Percentiles rank a stretch among this genome's conserved stretches.
These are phyloP conservation scores for Drosophila putrida DNA, from an alignment of 2,888 invertebrate species.

Conservation along the genomic window DNA sequence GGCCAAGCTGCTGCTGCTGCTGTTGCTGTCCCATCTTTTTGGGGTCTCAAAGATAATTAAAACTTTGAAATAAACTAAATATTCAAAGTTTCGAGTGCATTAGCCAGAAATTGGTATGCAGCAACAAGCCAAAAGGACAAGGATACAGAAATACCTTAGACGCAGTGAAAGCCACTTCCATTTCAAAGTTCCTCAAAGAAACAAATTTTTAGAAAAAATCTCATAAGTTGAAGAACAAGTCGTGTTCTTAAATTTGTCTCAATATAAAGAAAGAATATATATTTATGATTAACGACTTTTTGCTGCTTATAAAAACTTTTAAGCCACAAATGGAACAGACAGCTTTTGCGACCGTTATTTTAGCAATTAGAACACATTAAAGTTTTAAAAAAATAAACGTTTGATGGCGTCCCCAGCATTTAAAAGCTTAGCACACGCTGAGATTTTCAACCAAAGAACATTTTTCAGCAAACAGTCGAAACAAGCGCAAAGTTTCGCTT, in stretches of 20 bases:
- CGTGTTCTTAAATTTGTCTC: too few relatives aligned
- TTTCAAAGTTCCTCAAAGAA: conserved; percentile 3
- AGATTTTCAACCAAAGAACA: conserved; percentile 33
- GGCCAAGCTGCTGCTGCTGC: conserved; percentile 18
- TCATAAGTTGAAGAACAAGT: conserved; percentile 1
- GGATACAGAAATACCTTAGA: conserved; percentile 16
- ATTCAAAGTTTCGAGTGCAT: conserved; percentile 75
- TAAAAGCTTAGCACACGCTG: conserved; percentile 55
- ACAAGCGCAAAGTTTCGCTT: conserved; percentile 12
- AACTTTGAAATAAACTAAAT: conserved; percentile 75
- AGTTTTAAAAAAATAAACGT: conserved; percentile 66
- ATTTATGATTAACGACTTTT: conserved; percentile 28
- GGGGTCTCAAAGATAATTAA: conserved; percentile 75
- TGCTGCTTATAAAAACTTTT: conserved; percentile 34
- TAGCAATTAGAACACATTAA: conserved; percentile 73
- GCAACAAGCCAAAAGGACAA: conserved; percentile 24
- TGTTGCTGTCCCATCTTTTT: conserved; percentile 18
- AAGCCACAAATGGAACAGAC: conserved; percentile 10
- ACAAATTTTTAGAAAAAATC: conserved; percentile 6
- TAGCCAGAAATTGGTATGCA: conserved; percentile 60
- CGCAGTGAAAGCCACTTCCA: conserved; percentile 4
- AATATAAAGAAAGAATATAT: not conserved
- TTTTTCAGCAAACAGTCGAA: conserved; percentile 6
- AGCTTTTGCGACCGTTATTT: conserved; percentile 33
- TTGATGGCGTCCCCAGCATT: conserved; percentile 26